phyloP scores from a whole-genome alignment of 2,888 invertebrate species.

The Drosophila kuntzei region DNA sequence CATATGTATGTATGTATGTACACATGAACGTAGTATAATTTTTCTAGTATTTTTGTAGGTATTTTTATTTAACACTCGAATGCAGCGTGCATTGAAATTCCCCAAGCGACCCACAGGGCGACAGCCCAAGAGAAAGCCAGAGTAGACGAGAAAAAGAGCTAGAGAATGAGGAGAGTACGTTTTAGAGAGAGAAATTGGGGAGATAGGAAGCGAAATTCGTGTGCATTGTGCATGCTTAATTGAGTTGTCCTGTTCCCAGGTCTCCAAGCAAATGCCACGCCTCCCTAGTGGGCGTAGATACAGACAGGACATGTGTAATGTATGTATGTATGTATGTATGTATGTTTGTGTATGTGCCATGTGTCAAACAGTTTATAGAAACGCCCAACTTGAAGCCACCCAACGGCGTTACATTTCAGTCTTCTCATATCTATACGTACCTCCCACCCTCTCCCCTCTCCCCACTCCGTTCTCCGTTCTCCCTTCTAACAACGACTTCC shows the following conservation, averaged over 20 bases:
- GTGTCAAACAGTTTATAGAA: slow-evolving; percentile 70
- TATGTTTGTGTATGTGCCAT: slow-evolving; percentile 45
- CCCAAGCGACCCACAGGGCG: slow-evolving; percentile 28
- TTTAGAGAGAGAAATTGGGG: background rate
- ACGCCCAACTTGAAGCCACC: slow-evolving; percentile 28
- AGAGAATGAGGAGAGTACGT: slow-evolving; percentile 1
- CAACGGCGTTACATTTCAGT: slow-evolving; percentile 18
- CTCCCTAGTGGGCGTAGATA: slow-evolving; percentile 36
- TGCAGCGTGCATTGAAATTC: slow-evolving; percentile 69
- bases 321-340: slow-evolving; percentile 10
- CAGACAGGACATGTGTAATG: slow-evolving; percentile 2
- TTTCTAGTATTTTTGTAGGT: slow-evolving; percentile 20
- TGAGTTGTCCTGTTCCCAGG: slow-evolving; percentile 62
- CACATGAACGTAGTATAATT: slow-evolving; percentile 11
- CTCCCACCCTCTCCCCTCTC: background rate
- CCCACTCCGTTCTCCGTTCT: background rate
- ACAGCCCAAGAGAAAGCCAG: background rate
- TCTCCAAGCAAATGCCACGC: slow-evolving; percentile 29
- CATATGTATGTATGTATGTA: slow-evolving; percentile 12
- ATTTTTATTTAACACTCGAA: slow-evolving; percentile 52
- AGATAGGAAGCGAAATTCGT: slow-evolving; percentile 62
- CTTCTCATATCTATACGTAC: background rate
- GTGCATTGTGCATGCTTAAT: slow-evolving; percentile 80
- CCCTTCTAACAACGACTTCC: no score
- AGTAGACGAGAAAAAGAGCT: background rate